Percentiles rank a stretch among this genome's conserved stretches.
phyloP scores from a whole-genome alignment of 1,140 invertebrate genomes.

The Trigoniulus corallinus region DNA sequence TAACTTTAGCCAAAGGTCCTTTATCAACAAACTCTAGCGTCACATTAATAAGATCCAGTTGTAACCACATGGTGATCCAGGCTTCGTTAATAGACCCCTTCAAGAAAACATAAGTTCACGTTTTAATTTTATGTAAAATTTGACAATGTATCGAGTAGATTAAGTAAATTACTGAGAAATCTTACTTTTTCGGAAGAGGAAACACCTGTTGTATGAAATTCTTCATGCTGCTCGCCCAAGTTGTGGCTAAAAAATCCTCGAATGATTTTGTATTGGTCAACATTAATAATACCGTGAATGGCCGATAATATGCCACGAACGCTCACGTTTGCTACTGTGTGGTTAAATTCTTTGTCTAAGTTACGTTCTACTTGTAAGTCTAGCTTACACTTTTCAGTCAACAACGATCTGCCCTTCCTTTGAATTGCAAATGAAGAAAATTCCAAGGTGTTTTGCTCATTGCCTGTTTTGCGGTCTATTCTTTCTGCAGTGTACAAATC shows the following conservation, averaged over 20 bases:
- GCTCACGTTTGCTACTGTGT: slow-evolving; percentile 64
- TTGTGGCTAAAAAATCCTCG: slow-evolving; percentile 78
- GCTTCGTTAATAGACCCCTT: slow-evolving; percentile 1
- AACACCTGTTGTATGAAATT: too few relatives aligned
- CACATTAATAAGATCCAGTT: slow-evolving; percentile 74
- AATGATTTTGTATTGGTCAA: slow-evolving; percentile 71
- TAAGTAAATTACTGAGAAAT: too few relatives aligned
- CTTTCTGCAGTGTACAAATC: slow-evolving; percentile 53
- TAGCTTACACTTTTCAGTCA: slow-evolving; percentile 62
- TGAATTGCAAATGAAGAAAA: too few relatives aligned
- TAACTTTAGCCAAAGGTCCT: slow-evolving; percentile 53
- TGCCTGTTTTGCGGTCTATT: slow-evolving; percentile 1
- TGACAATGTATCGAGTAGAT: too few relatives aligned
- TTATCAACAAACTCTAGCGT: slow-evolving; percentile 44
- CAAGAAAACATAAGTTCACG: slow-evolving; percentile 11
- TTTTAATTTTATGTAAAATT: too few relatives aligned
- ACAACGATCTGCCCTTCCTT: slow-evolving; percentile 28
- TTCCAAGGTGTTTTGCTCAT: slow-evolving; percentile 4
- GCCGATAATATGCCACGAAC: slow-evolving; percentile 71
- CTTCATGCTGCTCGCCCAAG: slow-evolving; percentile 83
- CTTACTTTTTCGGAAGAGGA: too few relatives aligned
- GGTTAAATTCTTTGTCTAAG: slow-evolving; percentile 47
- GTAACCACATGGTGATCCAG: slow-evolving; percentile 61
- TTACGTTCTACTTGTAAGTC: slow-evolving; percentile 67
- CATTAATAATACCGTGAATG: slow-evolving; percentile 62